Base-by-base conservation (phyloP, 2,888 invertebrate species). In the Sarcophaga subvicina region DNA sequence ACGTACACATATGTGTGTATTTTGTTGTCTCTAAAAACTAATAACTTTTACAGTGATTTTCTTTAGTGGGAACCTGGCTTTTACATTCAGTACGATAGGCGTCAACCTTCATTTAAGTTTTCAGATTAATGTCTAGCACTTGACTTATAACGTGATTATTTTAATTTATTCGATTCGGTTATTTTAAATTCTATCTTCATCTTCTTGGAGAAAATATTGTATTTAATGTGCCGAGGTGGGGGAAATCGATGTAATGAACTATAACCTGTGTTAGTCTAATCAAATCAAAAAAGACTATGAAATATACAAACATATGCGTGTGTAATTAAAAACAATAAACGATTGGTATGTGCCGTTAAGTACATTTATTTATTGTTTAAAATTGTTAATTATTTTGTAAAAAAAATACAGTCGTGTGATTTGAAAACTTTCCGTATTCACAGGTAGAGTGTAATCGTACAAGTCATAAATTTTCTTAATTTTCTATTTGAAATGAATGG, bases 301-400 rank as follows among this genome's bases (percentile, higher is more conserved):
- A 49, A 49, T 37, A 37, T 37, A 37, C 8, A 8, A 8, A 10
- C 37, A 37, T 37, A 37, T 10, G 37, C 37, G 37, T 69, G 0
- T 17, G 5, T 63, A 11, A 54, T 14, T 49, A 12, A 25, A 47
- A 14, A 62, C 12, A 62, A 69, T 75, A 79, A 72, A 75, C n/a
- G 20, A 77, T 77, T 85, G 67, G 67, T 85, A 72, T 80, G 84
- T 80, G 80, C 80, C 76, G 66, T 72, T 80, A 69, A 77, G 67
- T 73, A 85, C 60, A 20, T 72, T 66, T 75, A 64, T 77, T 80
- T 72, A 80, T 73, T 80, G 72, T 49, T 37, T 49, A 80, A 66
- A 72, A 80, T 77, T 80, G 63, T 62, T 80, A 85, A 80, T 81
- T 76, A 76, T 0, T 37, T 37, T 37, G 8, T 37, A 37, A 2